Conservation (phyloP, 2,797 vertebrate genomes). For the Oreonectes daqikongensis region DNA sequence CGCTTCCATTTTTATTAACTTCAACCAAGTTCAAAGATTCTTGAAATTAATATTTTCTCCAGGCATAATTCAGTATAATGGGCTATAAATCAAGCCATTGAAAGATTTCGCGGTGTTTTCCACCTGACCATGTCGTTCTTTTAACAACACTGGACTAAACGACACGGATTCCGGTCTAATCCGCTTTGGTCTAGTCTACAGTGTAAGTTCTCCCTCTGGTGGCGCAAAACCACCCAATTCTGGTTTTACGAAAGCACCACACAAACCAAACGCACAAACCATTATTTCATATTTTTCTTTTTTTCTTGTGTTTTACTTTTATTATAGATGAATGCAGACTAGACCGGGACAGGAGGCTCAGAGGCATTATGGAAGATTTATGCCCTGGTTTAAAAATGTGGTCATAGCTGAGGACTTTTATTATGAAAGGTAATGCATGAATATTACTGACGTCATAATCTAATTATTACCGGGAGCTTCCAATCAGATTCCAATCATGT, state of each 20-base stretch:
- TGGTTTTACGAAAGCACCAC: constrained; percentile 28
- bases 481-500: background rate
- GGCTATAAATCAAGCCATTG: background rate
- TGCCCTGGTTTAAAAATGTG: background rate
- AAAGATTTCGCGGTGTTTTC: constrained; percentile 5
- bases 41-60: constrained; percentile 14
- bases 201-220: constrained; percentile 50
- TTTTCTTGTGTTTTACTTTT: background rate
- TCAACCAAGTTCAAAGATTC: constrained; percentile 29
- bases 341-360: background rate
- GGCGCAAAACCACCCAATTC: constrained; percentile 46
- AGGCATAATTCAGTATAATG: background rate
- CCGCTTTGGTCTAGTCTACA: constrained; percentile 52
- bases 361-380: background rate
- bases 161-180: constrained; percentile 51
- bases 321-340: background rate
- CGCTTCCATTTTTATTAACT: constrained; percentile 42
- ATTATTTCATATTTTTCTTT: background rate
- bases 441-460: background rate
- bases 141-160: constrained; percentile 31
- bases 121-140: constrained; percentile 18
- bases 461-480: background rate
- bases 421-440: constrained; percentile 21
- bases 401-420: constrained; percentile 6
- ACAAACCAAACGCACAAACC: constrained; percentile 4